A percentile compares a stretch with the other conserved stretches of the same genome.
Conservation (phyloP, 2,888 invertebrate genomes). For the Apamea crenata region DNA sequence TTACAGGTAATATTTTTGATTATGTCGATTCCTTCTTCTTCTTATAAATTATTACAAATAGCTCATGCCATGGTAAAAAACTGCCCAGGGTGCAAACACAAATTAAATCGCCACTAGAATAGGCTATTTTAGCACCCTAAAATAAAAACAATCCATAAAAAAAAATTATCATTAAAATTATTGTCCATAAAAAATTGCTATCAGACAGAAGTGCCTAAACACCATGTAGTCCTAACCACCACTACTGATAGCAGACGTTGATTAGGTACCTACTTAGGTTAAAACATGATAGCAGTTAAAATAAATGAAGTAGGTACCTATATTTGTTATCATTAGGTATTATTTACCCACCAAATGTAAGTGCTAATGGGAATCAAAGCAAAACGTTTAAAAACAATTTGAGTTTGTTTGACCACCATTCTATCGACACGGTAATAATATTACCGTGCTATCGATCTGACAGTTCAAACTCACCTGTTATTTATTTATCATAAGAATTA, state of each 20-base stretch:
- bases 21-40: not conserved
- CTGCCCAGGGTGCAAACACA: not conserved
- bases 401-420: conserved; percentile 6
- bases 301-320: conserved; percentile 5
- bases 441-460: not conserved
- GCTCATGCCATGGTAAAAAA: not conserved
- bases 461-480: not conserved
- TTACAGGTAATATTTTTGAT: conserved; percentile 73
- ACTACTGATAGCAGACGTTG: not conserved
- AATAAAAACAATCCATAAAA: not conserved
- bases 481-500: not conserved
- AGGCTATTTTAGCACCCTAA: not conserved
- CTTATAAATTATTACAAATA: not conserved
- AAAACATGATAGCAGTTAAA: conserved; percentile 19
- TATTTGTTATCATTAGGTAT: conserved; percentile 1
- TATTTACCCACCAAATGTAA: conserved; percentile 15
- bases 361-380: conserved; percentile 26
- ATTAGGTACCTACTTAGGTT: conserved; percentile 8
- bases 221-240: not conserved
- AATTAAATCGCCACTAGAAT: not conserved
- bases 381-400: conserved; percentile 40
- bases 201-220: not conserved
- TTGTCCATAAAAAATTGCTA: not conserved
- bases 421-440: no score
- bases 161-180: not conserved